Percentiles rank a stretch among this genome's conserved stretches.
phyloP scores from a whole-genome alignment of 1,140 invertebrate species.

The Medauroidea extradentata region DNA sequence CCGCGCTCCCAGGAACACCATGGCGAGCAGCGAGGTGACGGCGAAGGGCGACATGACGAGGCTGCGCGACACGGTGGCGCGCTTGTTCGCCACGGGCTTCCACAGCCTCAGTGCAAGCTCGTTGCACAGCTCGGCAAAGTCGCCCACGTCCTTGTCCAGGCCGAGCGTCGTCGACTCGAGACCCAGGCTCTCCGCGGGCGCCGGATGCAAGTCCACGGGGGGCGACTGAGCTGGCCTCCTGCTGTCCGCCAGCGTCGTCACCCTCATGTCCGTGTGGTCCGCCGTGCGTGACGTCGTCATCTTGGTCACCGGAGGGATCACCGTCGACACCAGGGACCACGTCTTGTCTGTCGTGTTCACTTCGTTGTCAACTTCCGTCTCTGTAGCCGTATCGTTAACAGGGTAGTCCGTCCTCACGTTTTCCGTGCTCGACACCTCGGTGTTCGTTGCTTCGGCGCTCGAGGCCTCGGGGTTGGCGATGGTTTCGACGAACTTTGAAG shows the following conservation, averaged over 20 bases:
- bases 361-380: neutral
- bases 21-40: slow-evolving; percentile 74
- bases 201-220: slow-evolving; percentile 49
- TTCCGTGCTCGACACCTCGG: too few species aligned
- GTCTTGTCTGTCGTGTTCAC: too few species aligned
- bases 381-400: neutral
- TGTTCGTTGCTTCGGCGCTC: too few species aligned
- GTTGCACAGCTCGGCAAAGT: slow-evolving; percentile 74
- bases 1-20: slow-evolving; percentile 82
- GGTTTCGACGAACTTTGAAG: too few species aligned
- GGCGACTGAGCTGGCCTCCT: slow-evolving; percentile 6
- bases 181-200: slow-evolving; percentile 60
- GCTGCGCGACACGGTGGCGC: slow-evolving; percentile 66
- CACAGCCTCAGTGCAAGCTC: slow-evolving; percentile 78
- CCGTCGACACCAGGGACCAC: too few species aligned
- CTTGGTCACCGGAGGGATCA: too few species aligned
- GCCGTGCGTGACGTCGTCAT: too few species aligned
- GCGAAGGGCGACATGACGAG: slow-evolving; percentile 82
- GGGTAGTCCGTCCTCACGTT: too few species aligned
- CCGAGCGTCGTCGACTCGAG: slow-evolving; percentile 63
- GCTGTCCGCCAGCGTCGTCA: too few species aligned
- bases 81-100: slow-evolving; percentile 60
- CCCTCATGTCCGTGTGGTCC: too few species aligned
- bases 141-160: slow-evolving; percentile 61
- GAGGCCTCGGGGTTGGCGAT: too few species aligned